Evolutionary conservation across 2,113 vertebrate genomes (phyloP).

Genomic region (Tychaedon coryphoeus): DNA sequence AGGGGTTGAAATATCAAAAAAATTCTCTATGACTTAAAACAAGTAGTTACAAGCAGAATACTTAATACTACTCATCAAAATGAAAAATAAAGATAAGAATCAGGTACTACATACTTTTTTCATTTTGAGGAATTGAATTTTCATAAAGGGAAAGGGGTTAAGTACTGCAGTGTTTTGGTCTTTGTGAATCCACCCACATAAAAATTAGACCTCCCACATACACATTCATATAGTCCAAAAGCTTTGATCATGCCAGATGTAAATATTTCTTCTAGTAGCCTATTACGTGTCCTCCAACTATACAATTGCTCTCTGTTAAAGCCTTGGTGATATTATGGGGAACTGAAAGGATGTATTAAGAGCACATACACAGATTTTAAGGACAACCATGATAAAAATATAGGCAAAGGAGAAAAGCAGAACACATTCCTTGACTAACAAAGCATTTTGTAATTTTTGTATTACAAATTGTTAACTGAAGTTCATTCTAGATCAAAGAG

Average conservation of each 20-base stretch:
- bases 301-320: constrained; percentile 48
- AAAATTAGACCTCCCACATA: constrained; percentile 51
- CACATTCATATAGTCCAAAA: constrained; percentile 13
- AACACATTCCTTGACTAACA: neutral
- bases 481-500: neutral
- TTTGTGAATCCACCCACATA: constrained; percentile 54
- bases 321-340: neutral
- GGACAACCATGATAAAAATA: neutral
- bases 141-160: constrained; percentile 55
- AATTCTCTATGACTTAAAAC: constrained; percentile 11
- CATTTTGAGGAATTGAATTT: constrained; percentile 60
- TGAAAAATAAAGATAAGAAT: constrained; percentile 60
- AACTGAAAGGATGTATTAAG: neutral
- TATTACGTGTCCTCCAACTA: constrained; percentile 14
- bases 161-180: constrained; percentile 46
- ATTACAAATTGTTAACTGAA: neutral
- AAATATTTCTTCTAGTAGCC: constrained; percentile 48
- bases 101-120: constrained; percentile 45
- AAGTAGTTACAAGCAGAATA: constrained; percentile 44
- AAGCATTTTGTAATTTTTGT: neutral
- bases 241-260: constrained; percentile 49
- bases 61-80: constrained; percentile 21
- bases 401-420: neutral
- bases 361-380: neutral
- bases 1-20: neutral